Base-by-base conservation (phyloP, 2,797 vertebrate genomes). In the Silurus aristotelis region DNA sequence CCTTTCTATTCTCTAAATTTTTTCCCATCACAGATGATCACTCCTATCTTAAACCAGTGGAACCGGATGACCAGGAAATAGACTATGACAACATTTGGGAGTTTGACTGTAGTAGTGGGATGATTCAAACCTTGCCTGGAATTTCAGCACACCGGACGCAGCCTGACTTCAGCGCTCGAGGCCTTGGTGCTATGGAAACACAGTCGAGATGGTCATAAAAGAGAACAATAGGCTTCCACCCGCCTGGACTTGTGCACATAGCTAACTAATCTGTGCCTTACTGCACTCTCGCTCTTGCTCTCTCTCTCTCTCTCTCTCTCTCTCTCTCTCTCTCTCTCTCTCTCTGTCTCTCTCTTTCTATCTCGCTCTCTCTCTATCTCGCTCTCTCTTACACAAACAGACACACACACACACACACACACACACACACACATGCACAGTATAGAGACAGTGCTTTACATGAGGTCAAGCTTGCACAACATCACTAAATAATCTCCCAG, bases 31-130 rank as follows among this genome's bases (percentile, higher is more conserved):
- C 86, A 96, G 95, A 94, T 91, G 92, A 87, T 78, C 89, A 94
- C 86, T 93, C 94, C 46, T 95, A 96, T 93, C 95, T 96, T 66
- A 84, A 94, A 90, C 95, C 93, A 83, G 91, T 87, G 48, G 95
- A 95, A 85, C 94, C 94, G 90, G 95, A 96, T 92, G 95, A 96
- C 90, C 95, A 94, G 95, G 95, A 96, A 93, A 90, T 95, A 75
- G 95, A 96, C 93, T 96, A 96, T 93, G 95, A 96, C 92, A 96
- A 96, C 94, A 95, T 96, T 92, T 96, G 95, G 95, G 94, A 95
- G 89, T 93, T 91, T 27, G 90, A 95, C 90, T 88, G 82, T 80
- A 91, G 94, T 90, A 90, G 90, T 58, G 91, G 91, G 89, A 94
- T 95, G 94, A 94, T 93, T 92, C 95, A 93, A 92, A 91, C 92